Evolutionary conservation across 2,113 vertebrate genomes (phyloP).

Genomic region (Gobio gobio): DNA sequence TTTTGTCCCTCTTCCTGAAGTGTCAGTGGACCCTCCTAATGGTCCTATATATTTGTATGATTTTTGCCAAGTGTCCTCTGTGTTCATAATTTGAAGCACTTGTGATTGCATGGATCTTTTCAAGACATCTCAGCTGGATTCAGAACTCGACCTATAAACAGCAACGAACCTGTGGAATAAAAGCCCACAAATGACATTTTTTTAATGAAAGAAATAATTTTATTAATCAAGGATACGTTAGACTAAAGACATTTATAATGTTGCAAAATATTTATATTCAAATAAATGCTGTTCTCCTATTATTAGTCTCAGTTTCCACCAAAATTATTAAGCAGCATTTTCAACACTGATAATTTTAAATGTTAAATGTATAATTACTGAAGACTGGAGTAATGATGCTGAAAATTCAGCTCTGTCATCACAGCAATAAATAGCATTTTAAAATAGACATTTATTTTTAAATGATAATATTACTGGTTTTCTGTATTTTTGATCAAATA

Average conservation of each 20-base stretch:
- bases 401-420: neutral
- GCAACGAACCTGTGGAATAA: conserved; percentile 79
- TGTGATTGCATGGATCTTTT: neutral
- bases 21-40: conserved; percentile 55
- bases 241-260: neutral
- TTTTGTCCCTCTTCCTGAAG: conserved; percentile 71
- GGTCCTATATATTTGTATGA: conserved; percentile 44
- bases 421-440: neutral
- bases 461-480: neutral
- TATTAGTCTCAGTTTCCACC: too few relatives aligned
- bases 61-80: neutral
- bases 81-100: neutral
- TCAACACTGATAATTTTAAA: too few relatives aligned
- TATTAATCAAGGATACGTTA: neutral
- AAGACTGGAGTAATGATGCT: neutral
- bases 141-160: conserved; percentile 87
- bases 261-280: neutral
- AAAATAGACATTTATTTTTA: neutral
- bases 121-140: conserved; percentile 75
- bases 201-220: neutral
- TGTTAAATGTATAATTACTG: too few relatives aligned
- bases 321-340: too few relatives aligned
- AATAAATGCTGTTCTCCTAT: too few relatives aligned
- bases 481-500: neutral
- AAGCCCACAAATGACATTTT: neutral